Base-by-base conservation (phyloP, 2,888 invertebrate species). In the Ryuthela nishihirai region DNA sequence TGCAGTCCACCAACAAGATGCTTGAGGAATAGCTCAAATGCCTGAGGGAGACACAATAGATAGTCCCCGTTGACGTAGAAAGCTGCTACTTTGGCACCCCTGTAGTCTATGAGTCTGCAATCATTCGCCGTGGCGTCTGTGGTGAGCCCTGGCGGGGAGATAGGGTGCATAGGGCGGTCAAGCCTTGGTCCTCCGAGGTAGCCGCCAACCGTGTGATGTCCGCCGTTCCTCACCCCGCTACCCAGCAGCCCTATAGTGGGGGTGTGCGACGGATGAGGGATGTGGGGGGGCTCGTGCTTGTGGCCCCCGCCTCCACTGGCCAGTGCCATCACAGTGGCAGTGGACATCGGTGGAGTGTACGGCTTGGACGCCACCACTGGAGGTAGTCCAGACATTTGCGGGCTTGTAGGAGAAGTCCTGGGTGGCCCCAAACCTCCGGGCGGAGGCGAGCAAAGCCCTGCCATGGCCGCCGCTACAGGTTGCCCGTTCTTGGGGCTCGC, bases 1-100 rank as follows among this genome's bases (percentile, higher is more conserved):
- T 99, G 99, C 74, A 99, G 81, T 49, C 99, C 99, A 66, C 99
- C 98, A 67, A 99, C 99, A 72, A 99, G 82, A 76, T 98, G 95
- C 78, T 99, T 99, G 64, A 99, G 82, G 77, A 99, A 99, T 54
- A 99, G 84, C 78, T 99, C 99, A 76, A 99, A 99, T 26, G 98
- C 98, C 78, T 98, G 98, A 56, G 98, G 98, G 75, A 98, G 80
- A 77, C 98, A 98, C 65, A 98, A 81, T 88, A 98, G 90, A 41
- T 95, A 94, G 73, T 95, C 90, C 12, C 58, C 58, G 42, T 58
- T 62, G 44, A 62, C 62, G 34, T 65, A 34, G 77, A 99, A 99
- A 55, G 97, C 95, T 60, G 98, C 98, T 55, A 99, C 93, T 77
- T 97, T 95, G 71, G 93, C 93, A 10, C 94, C 92, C 53, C 93